Percentiles rank a stretch among this genome's conserved stretches.
Evolutionary conservation across 2,113 vertebrate genomes (phyloP).

Genomic region (Bos javanicus): DNA sequence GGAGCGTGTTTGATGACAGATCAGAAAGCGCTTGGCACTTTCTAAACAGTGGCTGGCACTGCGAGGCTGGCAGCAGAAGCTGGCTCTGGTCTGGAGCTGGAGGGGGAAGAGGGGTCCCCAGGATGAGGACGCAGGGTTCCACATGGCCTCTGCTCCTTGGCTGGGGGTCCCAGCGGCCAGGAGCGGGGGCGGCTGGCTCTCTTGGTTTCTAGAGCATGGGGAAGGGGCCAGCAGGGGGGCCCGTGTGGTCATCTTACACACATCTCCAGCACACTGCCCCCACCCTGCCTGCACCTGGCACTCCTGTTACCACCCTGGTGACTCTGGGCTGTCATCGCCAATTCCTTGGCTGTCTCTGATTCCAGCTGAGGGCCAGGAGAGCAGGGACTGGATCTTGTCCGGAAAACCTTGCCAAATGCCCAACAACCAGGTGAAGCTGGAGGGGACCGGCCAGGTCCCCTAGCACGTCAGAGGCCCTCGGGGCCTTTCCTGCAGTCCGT

Average conservation of each 20-base stretch:
- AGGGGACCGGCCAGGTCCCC: fast-evolving
- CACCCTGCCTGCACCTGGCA: background rate
- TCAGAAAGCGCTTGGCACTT: background rate
- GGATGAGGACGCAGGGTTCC: background rate
- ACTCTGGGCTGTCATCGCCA: background rate
- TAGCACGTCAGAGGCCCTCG: fast-evolving
- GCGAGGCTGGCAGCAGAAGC: background rate
- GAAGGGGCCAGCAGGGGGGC: fast-evolving
- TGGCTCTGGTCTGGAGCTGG: background rate
- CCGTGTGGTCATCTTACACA: fast-evolving
- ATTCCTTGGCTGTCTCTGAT: background rate
- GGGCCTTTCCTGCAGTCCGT: background rate
- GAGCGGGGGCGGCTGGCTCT: fast-evolving
- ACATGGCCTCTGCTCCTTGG: background rate
- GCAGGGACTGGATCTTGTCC: background rate
- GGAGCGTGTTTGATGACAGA: constrained; percentile 27
- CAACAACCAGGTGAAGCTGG: background rate
- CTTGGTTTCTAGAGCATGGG: background rate
- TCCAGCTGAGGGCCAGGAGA: background rate
- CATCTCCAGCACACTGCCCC: fast-evolving
- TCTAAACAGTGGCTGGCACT: background rate
- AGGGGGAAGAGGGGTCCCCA: background rate
- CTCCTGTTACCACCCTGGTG: background rate
- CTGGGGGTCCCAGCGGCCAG: fast-evolving
- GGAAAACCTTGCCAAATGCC: no score